A percentile compares a stretch with the other conserved stretches of the same genome.
Evolutionary conservation across 2,888 invertebrate species (phyloP).

Genomic region (Pyrochroa serraticornis): DNA sequence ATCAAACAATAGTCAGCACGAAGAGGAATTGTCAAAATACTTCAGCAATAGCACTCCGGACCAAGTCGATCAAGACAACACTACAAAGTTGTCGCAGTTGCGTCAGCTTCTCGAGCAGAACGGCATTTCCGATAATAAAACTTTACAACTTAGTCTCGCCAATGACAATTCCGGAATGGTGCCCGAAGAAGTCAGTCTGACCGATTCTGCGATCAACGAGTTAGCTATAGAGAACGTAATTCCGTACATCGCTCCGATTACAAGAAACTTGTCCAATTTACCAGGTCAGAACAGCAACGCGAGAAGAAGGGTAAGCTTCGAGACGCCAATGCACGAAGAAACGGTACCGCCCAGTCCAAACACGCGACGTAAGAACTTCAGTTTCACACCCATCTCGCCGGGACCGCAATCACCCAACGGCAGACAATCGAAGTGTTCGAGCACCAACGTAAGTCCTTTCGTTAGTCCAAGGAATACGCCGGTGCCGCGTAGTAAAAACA

Average conservation of each 20-base stretch:
- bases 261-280: slow-evolving; percentile 4
- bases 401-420: slow-evolving; percentile 70
- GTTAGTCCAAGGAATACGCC: slow-evolving; percentile 78
- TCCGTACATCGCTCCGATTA: slow-evolving; percentile 17
- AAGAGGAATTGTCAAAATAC: slow-evolving; percentile 84
- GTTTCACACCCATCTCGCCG: slow-evolving; percentile 86
- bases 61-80: slow-evolving; percentile 46
- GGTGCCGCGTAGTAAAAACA: slow-evolving; percentile 69
- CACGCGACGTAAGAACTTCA: slow-evolving; percentile 78
- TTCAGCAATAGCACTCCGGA: slow-evolving; percentile 65
- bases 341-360: slow-evolving; percentile 76
- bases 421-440: slow-evolving; percentile 65
- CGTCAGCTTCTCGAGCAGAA: slow-evolving; percentile 68
- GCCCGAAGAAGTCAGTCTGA: slow-evolving; percentile 10
- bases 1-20: slow-evolving; percentile 77
- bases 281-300: slow-evolving; percentile 34
- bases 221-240: slow-evolving; percentile 11
- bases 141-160: slow-evolving; percentile 21
- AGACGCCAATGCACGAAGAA: slow-evolving; percentile 56
- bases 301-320: slow-evolving; percentile 65
- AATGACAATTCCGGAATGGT: slow-evolving; percentile 6
- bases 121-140: slow-evolving; percentile 43
- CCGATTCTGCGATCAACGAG: slow-evolving; percentile 19
- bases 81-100: slow-evolving; percentile 72
- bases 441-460: slow-evolving; percentile 78